phyloP scores from a whole-genome alignment of 2,888 invertebrate species.

The Pseudoips prasinana region DNA sequence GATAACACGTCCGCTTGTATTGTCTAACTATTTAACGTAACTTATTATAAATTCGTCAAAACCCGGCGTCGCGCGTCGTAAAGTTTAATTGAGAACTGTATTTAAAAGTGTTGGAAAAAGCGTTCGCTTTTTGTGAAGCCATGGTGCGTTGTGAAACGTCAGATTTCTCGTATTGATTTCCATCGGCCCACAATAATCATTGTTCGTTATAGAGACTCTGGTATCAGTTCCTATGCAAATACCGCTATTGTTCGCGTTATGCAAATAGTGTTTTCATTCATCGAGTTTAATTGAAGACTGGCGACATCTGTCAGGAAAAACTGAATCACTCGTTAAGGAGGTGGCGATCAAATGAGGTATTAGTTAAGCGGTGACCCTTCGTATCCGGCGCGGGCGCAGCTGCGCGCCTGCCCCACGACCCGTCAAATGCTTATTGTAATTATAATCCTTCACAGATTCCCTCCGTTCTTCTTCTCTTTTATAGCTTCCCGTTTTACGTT shows the following conservation, averaged over 20 bases:
- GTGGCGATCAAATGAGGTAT: slow-evolving; percentile 64
- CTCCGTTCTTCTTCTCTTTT: slow-evolving; percentile 36
- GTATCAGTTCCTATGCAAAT: slow-evolving; percentile 68
- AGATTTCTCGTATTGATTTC: slow-evolving; percentile 75
- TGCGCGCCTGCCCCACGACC: slow-evolving; percentile 46
- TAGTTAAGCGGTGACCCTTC: slow-evolving; percentile 75
- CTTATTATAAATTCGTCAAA: slow-evolving; percentile 70
- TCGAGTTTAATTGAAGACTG: slow-evolving; percentile 63
- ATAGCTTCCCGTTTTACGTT: background rate
- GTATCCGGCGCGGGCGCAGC: slow-evolving; percentile 72
- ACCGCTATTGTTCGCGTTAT: slow-evolving; percentile 61
- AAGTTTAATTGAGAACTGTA: slow-evolving; percentile 54
- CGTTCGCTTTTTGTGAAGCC: slow-evolving; percentile 40
- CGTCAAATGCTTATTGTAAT: slow-evolving; percentile 62
- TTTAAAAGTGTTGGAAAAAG: slow-evolving; percentile 43
- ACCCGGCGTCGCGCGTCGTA: slow-evolving; percentile 53
- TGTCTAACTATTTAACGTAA: slow-evolving; percentile 52
- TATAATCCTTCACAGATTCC: slow-evolving; percentile 50
- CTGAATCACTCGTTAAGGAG: slow-evolving; percentile 75
- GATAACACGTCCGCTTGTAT: slow-evolving; percentile 65
- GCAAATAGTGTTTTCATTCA: slow-evolving; percentile 77
- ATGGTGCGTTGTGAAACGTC: slow-evolving; percentile 58
- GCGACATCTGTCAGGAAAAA: slow-evolving; percentile 76
- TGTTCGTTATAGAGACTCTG: slow-evolving; percentile 54
- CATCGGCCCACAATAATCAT: slow-evolving; percentile 67